These are phyloP conservation scores for Penaeus japonicus DNA, from an alignment of 1,140 invertebrate species.

Conservation along the genomic window DNA sequence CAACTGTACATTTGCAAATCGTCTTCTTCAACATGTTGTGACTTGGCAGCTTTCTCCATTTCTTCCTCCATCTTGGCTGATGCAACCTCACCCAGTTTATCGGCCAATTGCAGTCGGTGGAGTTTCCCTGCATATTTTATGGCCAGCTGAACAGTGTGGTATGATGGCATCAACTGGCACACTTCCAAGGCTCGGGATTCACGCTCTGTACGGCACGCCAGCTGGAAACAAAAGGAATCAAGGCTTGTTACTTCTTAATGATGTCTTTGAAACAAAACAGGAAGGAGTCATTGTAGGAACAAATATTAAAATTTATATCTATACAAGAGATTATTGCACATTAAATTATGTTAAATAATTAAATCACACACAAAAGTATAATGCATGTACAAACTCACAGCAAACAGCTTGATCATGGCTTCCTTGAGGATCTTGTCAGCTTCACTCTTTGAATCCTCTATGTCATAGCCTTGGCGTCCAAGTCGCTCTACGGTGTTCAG, in stretches of 20 bases:
- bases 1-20: conserved; percentile 3
- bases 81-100: conserved; percentile 56
- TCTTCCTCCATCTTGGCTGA: conserved; percentile 62
- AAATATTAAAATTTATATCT: too few species aligned
- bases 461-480: conserved; percentile 61
- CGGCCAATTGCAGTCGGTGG: conserved; percentile 78
- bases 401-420: conserved; percentile 88
- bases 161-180: conserved; percentile 81
- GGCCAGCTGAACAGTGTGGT: conserved; percentile 80
- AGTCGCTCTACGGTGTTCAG: conserved; percentile 55
- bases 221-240: conserved; percentile 67
- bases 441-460: conserved; percentile 62
- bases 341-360: too few species aligned
- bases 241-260: not conserved
- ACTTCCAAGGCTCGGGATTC: conserved; percentile 87
- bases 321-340: too few species aligned
- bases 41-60: conserved; percentile 48
- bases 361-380: too few species aligned
- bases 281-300: not conserved
- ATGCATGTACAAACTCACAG: conserved; percentile 76
- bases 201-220: conserved; percentile 81
- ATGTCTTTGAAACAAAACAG: conserved; percentile 3
- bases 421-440: conserved; percentile 67
- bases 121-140: conserved; percentile 85
- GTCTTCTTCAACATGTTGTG: not conserved